Percentiles rank a stretch among this genome's conserved stretches.
phyloP scores from a whole-genome alignment of 2,888 invertebrate genomes.

The Apamea monoglypha region DNA sequence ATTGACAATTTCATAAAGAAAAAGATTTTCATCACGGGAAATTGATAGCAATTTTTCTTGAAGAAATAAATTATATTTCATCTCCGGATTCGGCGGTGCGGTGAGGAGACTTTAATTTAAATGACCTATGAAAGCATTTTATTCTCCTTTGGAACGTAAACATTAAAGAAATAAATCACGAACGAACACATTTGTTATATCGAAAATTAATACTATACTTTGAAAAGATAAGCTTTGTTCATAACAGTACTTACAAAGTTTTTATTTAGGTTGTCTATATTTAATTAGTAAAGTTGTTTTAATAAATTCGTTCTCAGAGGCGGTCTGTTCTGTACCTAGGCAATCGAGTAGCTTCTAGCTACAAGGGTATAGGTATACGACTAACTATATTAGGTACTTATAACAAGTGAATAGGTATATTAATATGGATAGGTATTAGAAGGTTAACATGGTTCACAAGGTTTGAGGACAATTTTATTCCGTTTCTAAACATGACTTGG shows the following conservation, averaged over 20 bases:
- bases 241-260: conserved; percentile 51
- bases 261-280: conserved; percentile 51
- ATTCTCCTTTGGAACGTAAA: conserved; percentile 46
- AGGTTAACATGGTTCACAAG: neutral
- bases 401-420: no score
- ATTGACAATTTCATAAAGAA: conserved; percentile 83
- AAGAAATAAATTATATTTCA: conserved; percentile 82
- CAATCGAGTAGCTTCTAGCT: conserved; percentile 3
- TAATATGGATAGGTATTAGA: neutral
- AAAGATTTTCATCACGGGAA: conserved; percentile 81
- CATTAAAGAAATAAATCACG: conserved; percentile 56
- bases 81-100: conserved; percentile 74
- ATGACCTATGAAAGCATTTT: conserved; percentile 69
- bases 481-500: neutral
- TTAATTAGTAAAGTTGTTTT: conserved; percentile 63
- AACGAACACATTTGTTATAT: conserved; percentile 46
- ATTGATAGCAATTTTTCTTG: conserved; percentile 82
- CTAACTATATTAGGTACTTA: neutral
- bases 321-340: conserved; percentile 26
- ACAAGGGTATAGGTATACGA: neutral
- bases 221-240: conserved; percentile 58
- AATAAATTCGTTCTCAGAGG: conserved; percentile 56
- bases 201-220: conserved; percentile 49
- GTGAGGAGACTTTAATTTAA: conserved; percentile 69
- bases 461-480: neutral